Conservation (phyloP, 2,888 invertebrate species). For the Leucozona laternaria region DNA sequence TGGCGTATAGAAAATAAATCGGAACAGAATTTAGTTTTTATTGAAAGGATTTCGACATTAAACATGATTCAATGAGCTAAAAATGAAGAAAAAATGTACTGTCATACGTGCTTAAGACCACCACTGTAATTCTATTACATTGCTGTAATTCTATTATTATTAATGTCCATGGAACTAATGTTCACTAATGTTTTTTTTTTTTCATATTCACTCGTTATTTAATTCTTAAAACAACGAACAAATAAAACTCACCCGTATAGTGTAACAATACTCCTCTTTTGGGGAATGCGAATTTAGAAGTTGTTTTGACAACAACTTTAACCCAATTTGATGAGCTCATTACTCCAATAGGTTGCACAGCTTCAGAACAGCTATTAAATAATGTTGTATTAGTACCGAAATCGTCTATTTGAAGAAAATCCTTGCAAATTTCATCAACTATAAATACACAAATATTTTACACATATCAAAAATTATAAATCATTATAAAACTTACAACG, state of each 20-base stretch:
- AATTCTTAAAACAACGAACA: no score
- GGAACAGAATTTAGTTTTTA: no score
- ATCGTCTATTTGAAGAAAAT: slow-evolving; percentile 77
- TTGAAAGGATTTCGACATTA: no score
- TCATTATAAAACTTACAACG: slow-evolving; percentile 85
- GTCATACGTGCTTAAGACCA: no score
- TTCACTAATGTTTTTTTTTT: no score
- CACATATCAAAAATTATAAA: background rate
- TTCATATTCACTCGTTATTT: no score
- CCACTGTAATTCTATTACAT: no score
- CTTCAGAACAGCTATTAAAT: slow-evolving; percentile 77
- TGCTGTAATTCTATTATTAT: no score
- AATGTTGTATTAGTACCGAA: slow-evolving; percentile 64
- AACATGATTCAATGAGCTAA: no score
- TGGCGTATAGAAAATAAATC: no score
- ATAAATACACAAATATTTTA: slow-evolving; percentile 9
- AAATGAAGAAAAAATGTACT: no score
- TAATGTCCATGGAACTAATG: no score
- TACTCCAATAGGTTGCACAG: slow-evolving; percentile 73
- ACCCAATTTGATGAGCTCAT: slow-evolving; percentile 77
- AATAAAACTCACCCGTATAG: slow-evolving; percentile 85
- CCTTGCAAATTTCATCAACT: slow-evolving; percentile 77
- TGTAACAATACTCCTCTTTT: slow-evolving; percentile 88
- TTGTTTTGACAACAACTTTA: slow-evolving; percentile 82
- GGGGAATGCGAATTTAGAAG: slow-evolving; percentile 85